Evolutionary conservation across 2,797 vertebrate genomes (phyloP), one percentile per base, ranked within the genome.

Genomic region (Tragelaphus oryx): DNA sequence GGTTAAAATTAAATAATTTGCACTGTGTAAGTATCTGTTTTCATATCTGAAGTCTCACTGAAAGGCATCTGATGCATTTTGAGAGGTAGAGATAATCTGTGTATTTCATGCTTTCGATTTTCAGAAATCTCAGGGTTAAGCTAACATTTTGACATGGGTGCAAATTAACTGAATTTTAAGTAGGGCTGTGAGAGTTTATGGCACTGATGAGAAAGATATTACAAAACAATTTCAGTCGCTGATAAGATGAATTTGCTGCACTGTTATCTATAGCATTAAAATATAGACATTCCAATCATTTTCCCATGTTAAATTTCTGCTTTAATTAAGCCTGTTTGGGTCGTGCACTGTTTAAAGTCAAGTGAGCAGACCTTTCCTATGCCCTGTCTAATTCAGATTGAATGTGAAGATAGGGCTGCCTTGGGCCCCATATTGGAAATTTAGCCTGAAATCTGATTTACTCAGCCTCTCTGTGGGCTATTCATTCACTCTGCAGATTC

Each of bases 121-220:
- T 85, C 48, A 83, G 85, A 92, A 96, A 78, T 94, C 82, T 94
- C 60, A 68, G 65, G 68, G 60, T 80, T 96, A 89, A 87, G 83
- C 89, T 88, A 87, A 82, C 80, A 46, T 92, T 96, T 93, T 90
- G 88, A 95, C 86, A 59, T n/a, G 48, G 93, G 95, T 92, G 26
- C 90, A 93, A 52, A 89, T 95, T 62, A 89, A 84, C 68, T 95
- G 82, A 84, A 91, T 95, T 88, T 90, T 93, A 96, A 95, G 54
- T 62, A 93, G 88, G 89, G 54, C 48, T 76, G 44, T 62, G 59
- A 87, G 59, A 91, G 57, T 84, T 93, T 79, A 50, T 81, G 80
- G 89, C 86, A 80, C 17, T 78, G 55, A 92, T 84, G 83, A 91
- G 88, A 81, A 9, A 78, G 84, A 33, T 57, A 76, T 1, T 74